phyloP scores from a whole-genome alignment of 2,797 vertebrate species.

The Clarias platycephalus region DNA sequence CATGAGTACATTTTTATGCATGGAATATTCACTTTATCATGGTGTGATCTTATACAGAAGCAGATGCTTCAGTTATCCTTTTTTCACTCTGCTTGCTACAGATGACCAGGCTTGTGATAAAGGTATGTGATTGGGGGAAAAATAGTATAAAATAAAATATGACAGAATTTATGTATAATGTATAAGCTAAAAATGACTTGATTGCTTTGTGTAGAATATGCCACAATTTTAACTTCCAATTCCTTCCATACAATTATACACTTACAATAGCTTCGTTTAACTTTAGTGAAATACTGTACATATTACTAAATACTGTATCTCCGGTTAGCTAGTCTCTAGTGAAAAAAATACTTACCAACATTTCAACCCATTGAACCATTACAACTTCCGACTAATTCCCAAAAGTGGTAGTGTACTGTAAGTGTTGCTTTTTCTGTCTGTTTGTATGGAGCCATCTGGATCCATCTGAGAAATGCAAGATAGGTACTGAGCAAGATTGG shows the following conservation, averaged over 20 bases:
- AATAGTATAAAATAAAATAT: neutral
- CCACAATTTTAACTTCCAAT: neutral
- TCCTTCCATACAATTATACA: neutral
- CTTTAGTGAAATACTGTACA: neutral
- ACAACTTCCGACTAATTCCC: neutral
- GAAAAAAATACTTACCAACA: neutral
- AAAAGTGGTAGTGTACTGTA: neutral
- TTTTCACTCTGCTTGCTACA: constrained; percentile 82
- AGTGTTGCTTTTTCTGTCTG: neutral
- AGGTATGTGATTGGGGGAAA: constrained; percentile 79
- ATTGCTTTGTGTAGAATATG: neutral
- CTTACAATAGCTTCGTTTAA: neutral
- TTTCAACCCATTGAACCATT: neutral
- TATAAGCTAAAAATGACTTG: neutral
- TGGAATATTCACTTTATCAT: neutral
- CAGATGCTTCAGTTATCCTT: constrained; percentile 53
- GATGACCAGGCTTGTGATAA: constrained; percentile 86
- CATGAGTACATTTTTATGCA: constrained; percentile 2
- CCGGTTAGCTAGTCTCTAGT: neutral
- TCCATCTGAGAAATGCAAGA: neutral
- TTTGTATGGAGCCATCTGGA: neutral
- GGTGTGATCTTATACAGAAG: constrained; percentile 35
- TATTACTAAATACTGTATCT: neutral
- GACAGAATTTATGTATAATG: neutral
- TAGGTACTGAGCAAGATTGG: neutral